These are phyloP conservation scores for Plectrocnemia conspersa DNA, from an alignment of 1,140 invertebrate genomes.

Conservation along the genomic window DNA sequence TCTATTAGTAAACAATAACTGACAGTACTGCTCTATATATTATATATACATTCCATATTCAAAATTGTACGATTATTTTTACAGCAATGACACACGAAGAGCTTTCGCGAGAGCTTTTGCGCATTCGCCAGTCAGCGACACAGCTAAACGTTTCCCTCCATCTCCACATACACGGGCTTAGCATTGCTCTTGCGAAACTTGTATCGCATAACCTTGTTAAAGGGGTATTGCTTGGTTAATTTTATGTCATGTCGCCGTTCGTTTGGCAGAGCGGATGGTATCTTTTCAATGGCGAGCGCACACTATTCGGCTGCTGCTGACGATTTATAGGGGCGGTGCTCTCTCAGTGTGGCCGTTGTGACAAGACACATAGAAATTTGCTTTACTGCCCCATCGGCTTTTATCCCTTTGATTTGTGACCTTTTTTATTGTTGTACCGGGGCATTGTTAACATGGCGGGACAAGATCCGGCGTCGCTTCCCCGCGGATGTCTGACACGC, in stretches of 20 bases:
- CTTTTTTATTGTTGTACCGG: constrained; percentile 20
- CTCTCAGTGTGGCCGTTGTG: constrained; percentile 5
- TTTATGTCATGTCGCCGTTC: constrained; percentile 29
- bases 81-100: too few species aligned
- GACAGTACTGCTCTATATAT: too few species aligned
- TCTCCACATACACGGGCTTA: too few species aligned
- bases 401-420: constrained; percentile 27
- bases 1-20: too few species aligned
- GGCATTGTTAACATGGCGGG: constrained; percentile 22
- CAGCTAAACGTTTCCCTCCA: too few species aligned
- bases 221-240: constrained; percentile 26
- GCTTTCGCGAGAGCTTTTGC: too few species aligned
- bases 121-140: too few species aligned
- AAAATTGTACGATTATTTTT: too few species aligned
- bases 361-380: constrained; percentile 16
- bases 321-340: constrained; percentile 9
- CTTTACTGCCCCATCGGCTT: constrained; percentile 19
- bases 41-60: too few species aligned
- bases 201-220: too few species aligned
- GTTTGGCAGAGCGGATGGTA: constrained; percentile 27
- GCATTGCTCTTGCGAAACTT: too few species aligned
- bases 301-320: constrained; percentile 23
- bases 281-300: constrained; percentile 34
- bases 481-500: constrained; percentile 19
- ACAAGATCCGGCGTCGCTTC: constrained; percentile 20